These are phyloP conservation scores for Machaerirhynchus nigripectus DNA, from an alignment of 2,113 vertebrate genomes.

Conservation along the genomic window DNA sequence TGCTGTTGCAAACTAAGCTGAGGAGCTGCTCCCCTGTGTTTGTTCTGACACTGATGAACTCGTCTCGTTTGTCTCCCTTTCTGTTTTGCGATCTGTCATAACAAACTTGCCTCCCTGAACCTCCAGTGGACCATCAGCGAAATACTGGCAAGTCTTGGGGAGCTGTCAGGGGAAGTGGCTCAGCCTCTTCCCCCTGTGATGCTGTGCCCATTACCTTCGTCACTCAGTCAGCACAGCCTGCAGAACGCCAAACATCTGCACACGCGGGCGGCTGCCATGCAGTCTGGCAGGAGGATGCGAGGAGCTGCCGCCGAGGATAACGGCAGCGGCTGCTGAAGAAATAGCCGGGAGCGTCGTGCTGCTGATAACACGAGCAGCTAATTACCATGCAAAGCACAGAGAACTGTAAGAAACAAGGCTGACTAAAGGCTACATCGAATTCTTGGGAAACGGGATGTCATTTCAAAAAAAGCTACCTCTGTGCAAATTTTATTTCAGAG, in stretches of 20 bases:
- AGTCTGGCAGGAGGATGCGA: neutral
- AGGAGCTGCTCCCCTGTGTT: constrained; percentile 16
- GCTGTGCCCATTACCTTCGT: neutral
- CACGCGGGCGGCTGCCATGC: neutral
- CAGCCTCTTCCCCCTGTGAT: neutral
- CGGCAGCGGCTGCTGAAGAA: constrained; percentile 17
- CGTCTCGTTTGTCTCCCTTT: constrained; percentile 24
- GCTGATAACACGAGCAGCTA: constrained; percentile 47
- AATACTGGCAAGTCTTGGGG: neutral
- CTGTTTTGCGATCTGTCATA: constrained; percentile 48
- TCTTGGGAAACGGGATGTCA: constrained; percentile 42
- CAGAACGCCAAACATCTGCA: neutral
- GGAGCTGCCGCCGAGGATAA: neutral
- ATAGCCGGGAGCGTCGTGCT: constrained; percentile 36
- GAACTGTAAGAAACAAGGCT: constrained; percentile 9
- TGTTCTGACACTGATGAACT: constrained; percentile 16
- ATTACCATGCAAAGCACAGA: constrained; percentile 73
- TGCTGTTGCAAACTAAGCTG: neutral
- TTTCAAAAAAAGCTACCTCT: constrained; percentile 22
- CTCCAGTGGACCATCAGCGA: constrained; percentile 43
- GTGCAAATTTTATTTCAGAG: constrained; percentile 15
- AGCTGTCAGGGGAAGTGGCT: neutral
- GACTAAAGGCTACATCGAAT: constrained; percentile 37
- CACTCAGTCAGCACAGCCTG: neutral
- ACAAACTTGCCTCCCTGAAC: constrained; percentile 58